Evolutionary conservation across 2,888 invertebrate genomes (phyloP).

Genomic region (Pinctada fucata): DNA sequence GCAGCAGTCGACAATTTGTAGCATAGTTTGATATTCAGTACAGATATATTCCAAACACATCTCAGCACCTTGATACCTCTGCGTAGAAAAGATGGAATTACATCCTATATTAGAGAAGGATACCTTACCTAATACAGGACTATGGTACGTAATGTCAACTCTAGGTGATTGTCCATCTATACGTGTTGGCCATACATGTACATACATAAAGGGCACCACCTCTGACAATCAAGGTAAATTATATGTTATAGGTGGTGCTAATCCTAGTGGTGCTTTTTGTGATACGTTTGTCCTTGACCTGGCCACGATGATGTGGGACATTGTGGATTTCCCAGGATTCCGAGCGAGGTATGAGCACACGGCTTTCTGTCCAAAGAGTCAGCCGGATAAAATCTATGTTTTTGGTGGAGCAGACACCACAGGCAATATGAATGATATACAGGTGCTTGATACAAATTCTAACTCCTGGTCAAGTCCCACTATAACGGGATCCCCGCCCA

Average conservation of each 20-base stretch:
- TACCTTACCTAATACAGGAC: constrained; percentile 64
- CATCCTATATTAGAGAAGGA: constrained; percentile 72
- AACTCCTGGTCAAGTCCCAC: constrained; percentile 65
- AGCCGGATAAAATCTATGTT: constrained; percentile 69
- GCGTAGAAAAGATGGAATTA: constrained; percentile 69
- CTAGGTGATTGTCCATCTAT: constrained; percentile 73
- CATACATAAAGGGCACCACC: constrained; percentile 60
- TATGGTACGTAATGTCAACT: constrained; percentile 75
- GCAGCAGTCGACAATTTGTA: constrained; percentile 39
- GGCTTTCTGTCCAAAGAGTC: constrained; percentile 62
- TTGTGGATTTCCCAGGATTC: constrained; percentile 66
- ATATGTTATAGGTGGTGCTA: constrained; percentile 76
- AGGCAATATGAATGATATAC: constrained; percentile 74
- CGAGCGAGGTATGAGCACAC: constrained; percentile 76
- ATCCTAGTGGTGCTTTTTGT: constrained; percentile 74
- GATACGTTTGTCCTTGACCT: constrained; percentile 74
- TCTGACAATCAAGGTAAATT: constrained; percentile 67
- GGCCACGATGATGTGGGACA: constrained; percentile 72
- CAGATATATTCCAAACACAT: too few relatives aligned
- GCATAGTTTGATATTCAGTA: constrained; percentile 28
- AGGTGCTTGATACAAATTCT: constrained; percentile 65
- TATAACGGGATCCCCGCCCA: constrained; percentile 62
- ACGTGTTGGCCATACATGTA: constrained; percentile 75
- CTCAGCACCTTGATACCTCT: too few relatives aligned
- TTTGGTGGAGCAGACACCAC: constrained; percentile 76